A percentile compares a stretch with the other conserved stretches of the same genome.
Evolutionary conservation across 64 coral and sea anemone species (phyloP).

Genomic region (Montipora sp.): DNA sequence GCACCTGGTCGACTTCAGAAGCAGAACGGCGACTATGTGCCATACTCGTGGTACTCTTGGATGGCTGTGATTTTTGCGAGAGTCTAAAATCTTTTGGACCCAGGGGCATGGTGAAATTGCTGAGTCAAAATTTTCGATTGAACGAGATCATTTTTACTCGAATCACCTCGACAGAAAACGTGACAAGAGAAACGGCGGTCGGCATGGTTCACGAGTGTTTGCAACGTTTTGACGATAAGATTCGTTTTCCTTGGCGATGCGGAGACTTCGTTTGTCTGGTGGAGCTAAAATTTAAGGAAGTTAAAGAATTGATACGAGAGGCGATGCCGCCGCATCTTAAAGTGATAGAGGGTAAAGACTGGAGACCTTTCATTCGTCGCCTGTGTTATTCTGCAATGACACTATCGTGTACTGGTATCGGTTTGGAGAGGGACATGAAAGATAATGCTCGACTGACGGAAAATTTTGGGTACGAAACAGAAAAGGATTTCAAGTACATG

Average conservation of each 20-base stretch:
- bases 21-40: no score
- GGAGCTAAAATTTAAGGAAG: not conserved
- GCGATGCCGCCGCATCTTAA: not conserved
- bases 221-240: not conserved
- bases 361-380: not conserved
- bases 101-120: not conserved
- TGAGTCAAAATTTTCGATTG: not conserved
- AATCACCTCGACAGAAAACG: not conserved
- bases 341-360: not conserved
- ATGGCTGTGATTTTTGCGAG: not conserved
- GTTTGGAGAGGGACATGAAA: not conserved
- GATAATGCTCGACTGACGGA: not conserved
- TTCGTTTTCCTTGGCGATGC: constrained; percentile 8
- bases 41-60: not conserved
- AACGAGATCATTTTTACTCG: not conserved
- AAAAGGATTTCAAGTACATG: not conserved
- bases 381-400: not conserved
- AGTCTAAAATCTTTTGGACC: not conserved
- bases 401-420: not conserved
- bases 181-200: not conserved
- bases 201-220: not conserved
- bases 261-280: not conserved
- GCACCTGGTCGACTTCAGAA: no score
- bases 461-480: not conserved
- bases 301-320: not conserved